Evolutionary conservation across 2,888 invertebrate species (phyloP), one percentile per base, ranked within the genome.

Genomic region (Nymphalis c-album): DNA sequence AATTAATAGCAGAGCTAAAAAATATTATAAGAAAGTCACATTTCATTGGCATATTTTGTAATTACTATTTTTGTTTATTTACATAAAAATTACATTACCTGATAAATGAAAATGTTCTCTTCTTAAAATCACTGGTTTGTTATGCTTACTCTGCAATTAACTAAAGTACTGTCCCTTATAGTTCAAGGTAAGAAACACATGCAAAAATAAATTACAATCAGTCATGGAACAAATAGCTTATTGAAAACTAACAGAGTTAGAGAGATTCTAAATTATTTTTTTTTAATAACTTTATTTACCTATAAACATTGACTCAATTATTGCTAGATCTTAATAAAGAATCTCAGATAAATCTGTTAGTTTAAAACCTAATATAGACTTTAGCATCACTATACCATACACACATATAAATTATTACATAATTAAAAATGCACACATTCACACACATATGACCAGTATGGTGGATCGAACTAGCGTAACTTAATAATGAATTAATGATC

Each of bases 401-500:
- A 84, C 81, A 78, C 80, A 78, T 26, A 55, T 74, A 87, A 85
- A 87, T 84, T 86, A 79, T 82, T 84, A 85, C 79, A 81, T 80
- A 83, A 85, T 85, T 80, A 76, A 79, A 82, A 85, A 81, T 67
- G 80, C 78, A 82, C 80, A 73, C 78, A 81, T 80, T 81, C 83
- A 81, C 83, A 81, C 80, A 78, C 81, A 72, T 74, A 82, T 80
- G 85, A 86, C 83, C 78, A 84, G 80, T 80, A 87, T 82, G 84
- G 86, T 89, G 88, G 86, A 83, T 87, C 82, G 80, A 88, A 85
- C 89, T 89, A 89, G 87, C 86, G 78, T 87, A 90, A 90, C 89
- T 90, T 89, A 90, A 85, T 80, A 88, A 90, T 90, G 91, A 88
- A 86, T 85, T 88, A 90, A 88, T 88, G 90, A 91, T 91, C 91